phyloP scores from a whole-genome alignment of 2,888 invertebrate species.

The Epinotia bilunana region DNA sequence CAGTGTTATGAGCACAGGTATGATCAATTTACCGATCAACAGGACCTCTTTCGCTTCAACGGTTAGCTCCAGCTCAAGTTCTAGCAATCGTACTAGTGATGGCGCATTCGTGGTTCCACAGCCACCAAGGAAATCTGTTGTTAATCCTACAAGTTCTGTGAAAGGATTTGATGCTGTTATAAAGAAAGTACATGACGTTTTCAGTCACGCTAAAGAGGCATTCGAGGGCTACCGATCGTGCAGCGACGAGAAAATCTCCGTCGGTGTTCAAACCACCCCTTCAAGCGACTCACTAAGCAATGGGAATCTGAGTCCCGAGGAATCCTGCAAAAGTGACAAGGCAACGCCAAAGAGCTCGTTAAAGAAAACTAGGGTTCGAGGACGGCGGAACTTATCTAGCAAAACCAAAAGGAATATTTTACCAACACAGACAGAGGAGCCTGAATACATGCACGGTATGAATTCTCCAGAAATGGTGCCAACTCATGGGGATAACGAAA shows the following conservation, averaged over 20 bases:
- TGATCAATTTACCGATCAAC: slow-evolving; percentile 71
- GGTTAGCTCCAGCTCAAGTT: slow-evolving; percentile 72
- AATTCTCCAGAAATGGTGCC: slow-evolving; percentile 81
- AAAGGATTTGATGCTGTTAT: slow-evolving; percentile 76
- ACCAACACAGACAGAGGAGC: slow-evolving; percentile 76
- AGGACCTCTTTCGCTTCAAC: slow-evolving; percentile 77
- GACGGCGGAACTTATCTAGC: slow-evolving; percentile 72
- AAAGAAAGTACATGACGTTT: slow-evolving; percentile 77
- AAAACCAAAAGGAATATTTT: slow-evolving; percentile 77
- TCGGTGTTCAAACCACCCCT: slow-evolving; percentile 72
- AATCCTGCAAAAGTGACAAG: slow-evolving; percentile 72
- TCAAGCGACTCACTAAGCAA: slow-evolving; percentile 69
- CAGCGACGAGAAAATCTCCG: slow-evolving; percentile 73
- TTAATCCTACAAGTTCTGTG: slow-evolving; percentile 71
- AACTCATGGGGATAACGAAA: slow-evolving; percentile 67
- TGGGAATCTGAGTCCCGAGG: slow-evolving; percentile 77
- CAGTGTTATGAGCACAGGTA: slow-evolving; percentile 77
- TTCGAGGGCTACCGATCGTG: slow-evolving; percentile 66
- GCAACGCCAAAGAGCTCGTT: slow-evolving; percentile 82
- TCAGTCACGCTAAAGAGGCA: slow-evolving; percentile 70
- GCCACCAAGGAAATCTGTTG: slow-evolving; percentile 75
- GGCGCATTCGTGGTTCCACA: slow-evolving; percentile 80
- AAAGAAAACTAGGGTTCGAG: slow-evolving; percentile 76
- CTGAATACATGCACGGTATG: slow-evolving; percentile 76
- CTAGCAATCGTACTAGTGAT: slow-evolving; percentile 77